Conservation (phyloP, 1,140 invertebrate genomes). For the Drosophila asahinai region DNA sequence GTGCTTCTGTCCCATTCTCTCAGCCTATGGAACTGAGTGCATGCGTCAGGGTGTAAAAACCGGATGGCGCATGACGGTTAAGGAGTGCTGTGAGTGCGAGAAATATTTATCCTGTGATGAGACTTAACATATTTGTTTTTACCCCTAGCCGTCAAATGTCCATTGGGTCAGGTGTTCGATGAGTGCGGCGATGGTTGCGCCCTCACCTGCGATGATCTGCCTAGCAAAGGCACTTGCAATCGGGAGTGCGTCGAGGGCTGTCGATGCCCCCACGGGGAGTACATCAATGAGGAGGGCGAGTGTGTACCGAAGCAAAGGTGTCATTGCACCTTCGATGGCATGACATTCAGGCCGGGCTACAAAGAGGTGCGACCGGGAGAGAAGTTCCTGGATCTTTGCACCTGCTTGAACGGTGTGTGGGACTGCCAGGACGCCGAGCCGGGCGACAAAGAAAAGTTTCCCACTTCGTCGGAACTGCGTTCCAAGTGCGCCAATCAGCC, state of each 20-base stretch:
- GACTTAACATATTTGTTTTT: neutral
- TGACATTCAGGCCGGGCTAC: constrained; percentile 91
- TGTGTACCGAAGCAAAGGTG: constrained; percentile 92
- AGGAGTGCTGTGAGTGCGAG: constrained; percentile 89
- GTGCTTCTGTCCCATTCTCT: constrained; percentile 93
- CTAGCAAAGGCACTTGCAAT: constrained; percentile 62
- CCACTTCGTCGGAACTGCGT: constrained; percentile 87
- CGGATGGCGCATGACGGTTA: constrained; percentile 91
- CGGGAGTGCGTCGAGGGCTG: constrained; percentile 94
- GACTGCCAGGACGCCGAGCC: constrained; percentile 88
- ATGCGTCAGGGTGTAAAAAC: constrained; percentile 89
- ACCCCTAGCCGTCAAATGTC: constrained; percentile 88
- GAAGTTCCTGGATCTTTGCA: constrained; percentile 89
- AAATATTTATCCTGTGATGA: constrained; percentile 2
- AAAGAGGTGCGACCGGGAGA: constrained; percentile 89
- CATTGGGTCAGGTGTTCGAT: constrained; percentile 91
- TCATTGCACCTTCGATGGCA: constrained; percentile 90
- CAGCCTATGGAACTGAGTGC: constrained; percentile 93
- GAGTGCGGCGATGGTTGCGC: constrained; percentile 91
- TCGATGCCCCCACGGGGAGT: constrained; percentile 92
- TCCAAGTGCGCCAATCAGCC: constrained; percentile 87
- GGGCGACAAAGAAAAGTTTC: constrained; percentile 88
- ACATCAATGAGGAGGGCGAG: constrained; percentile 89
- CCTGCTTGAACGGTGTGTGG: constrained; percentile 92
- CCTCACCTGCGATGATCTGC: constrained; percentile 89